Evolutionary conservation across 2,888 invertebrate species (phyloP).

Genomic region (Nephrotoma flavescens): DNA sequence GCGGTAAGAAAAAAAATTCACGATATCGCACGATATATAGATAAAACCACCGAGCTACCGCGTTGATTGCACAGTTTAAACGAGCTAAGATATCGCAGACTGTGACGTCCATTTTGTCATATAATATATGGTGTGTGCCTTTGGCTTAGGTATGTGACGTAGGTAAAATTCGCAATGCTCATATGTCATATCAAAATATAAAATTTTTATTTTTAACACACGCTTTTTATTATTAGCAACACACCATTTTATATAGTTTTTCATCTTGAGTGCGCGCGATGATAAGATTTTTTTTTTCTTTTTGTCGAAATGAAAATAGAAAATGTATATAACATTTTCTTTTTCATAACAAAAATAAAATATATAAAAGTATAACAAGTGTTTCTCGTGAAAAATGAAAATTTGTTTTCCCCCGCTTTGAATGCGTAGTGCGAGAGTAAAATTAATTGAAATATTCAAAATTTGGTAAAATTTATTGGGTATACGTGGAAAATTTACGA

Average conservation of each 20-base stretch:
- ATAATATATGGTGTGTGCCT: not conserved
- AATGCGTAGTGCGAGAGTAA: too few relatives aligned
- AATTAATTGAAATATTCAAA: not conserved
- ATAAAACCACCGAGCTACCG: not conserved
- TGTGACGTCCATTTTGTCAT: not conserved
- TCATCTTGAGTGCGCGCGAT: not conserved
- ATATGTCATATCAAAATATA: not conserved
- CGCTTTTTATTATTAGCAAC: not conserved
- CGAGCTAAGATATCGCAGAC: not conserved
- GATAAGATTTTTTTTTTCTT: not conserved
- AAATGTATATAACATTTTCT: not conserved
- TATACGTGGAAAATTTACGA: not conserved
- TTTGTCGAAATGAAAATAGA: not conserved
- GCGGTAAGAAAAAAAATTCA: not conserved
- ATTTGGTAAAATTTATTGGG: not conserved
- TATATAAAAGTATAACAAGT: not conserved
- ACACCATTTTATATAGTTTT: not conserved
- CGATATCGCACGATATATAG: not conserved
- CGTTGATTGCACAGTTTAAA: not conserved
- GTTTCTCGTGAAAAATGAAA: not conserved
- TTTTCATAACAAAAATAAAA: not conserved
- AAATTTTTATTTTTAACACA: not conserved
- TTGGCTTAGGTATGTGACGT: not conserved
- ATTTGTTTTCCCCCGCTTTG: not conserved
- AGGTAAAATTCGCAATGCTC: not conserved